Evolutionary conservation across 64 coral and sea anemone species (phyloP).

Genomic region (Montipora sp.): DNA sequence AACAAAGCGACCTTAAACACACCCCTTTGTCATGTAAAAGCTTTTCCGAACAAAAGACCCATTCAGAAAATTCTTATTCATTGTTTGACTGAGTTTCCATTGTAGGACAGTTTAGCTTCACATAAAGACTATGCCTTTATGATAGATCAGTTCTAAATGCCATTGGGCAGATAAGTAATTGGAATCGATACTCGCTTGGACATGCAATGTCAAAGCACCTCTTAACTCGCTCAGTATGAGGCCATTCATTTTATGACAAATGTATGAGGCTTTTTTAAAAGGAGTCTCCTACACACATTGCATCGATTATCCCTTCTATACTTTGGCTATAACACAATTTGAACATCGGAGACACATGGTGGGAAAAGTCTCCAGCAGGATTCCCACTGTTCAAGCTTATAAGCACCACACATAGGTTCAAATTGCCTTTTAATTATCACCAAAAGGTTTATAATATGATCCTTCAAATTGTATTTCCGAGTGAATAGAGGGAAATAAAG

Average conservation of each 20-base stretch:
- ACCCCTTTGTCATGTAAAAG: conserved; percentile 35
- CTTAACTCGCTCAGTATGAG: background rate
- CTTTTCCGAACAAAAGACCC: conserved; percentile 1
- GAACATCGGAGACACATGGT: conserved; percentile 42
- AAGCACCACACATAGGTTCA: conserved; percentile 27
- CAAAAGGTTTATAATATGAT: conserved; percentile 17
- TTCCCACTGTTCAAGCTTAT: conserved; percentile 39
- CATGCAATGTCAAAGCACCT: background rate
- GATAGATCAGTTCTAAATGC: background rate
- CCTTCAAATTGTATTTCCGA: background rate
- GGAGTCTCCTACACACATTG: conserved; percentile 16
- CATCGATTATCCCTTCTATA: conserved; percentile 19
- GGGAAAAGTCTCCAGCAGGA: conserved; percentile 36
- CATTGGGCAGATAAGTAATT: conserved; percentile 33
- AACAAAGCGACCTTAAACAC: conserved; percentile 36
- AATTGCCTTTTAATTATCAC: conserved; percentile 23
- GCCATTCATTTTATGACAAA: background rate
- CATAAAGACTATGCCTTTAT: conserved; percentile 19
- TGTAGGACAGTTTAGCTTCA: conserved; percentile 26
- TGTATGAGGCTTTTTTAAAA: conserved; percentile 15
- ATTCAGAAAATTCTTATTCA: conserved; percentile 25
- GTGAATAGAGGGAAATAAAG: conserved; percentile 1
- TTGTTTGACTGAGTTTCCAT: conserved; percentile 39
- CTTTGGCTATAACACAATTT: conserved; percentile 29
- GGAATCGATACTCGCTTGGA: conserved; percentile 35